A percentile compares a stretch with the other conserved stretches of the same genome.
These are phyloP conservation scores for Eupithecia subfuscata DNA, from an alignment of 2,888 invertebrate genomes.

Conservation along the genomic window DNA sequence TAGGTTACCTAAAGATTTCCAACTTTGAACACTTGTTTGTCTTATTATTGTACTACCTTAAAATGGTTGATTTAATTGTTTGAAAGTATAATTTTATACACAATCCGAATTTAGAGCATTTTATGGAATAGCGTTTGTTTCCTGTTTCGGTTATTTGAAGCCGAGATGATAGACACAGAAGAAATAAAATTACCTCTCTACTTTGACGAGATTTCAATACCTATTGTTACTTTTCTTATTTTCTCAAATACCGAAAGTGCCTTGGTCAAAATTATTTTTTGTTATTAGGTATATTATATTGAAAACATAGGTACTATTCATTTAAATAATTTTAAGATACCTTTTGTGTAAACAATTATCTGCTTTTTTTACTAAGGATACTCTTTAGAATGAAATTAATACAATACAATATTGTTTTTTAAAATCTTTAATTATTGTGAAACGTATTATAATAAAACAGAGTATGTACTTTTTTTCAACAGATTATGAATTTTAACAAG, in stretches of 20 bases:
- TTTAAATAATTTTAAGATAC: background rate
- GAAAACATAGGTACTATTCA: background rate
- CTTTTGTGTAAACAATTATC: background rate
- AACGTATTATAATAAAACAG: background rate
- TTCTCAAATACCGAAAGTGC: background rate
- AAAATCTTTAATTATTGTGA: background rate
- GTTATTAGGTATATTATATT: too few relatives aligned
- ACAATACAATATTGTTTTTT: background rate
- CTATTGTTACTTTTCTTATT: background rate
- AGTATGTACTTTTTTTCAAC: background rate
- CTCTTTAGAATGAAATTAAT: background rate
- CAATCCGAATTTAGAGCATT: constrained; percentile 6
- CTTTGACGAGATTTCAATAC: background rate
- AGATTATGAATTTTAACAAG: background rate
- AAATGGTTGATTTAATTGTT: background rate
- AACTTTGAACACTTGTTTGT: background rate
- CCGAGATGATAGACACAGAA: background rate
- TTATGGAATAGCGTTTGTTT: background rate
- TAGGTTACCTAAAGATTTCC: background rate
- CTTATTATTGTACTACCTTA: background rate
- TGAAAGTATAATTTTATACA: background rate
- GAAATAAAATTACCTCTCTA: background rate
- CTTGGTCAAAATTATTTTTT: background rate
- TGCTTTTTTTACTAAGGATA: background rate
- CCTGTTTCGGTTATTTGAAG: background rate